Conservation (phyloP, 2,888 invertebrate genomes). For the Amblyteles armatorius region DNA sequence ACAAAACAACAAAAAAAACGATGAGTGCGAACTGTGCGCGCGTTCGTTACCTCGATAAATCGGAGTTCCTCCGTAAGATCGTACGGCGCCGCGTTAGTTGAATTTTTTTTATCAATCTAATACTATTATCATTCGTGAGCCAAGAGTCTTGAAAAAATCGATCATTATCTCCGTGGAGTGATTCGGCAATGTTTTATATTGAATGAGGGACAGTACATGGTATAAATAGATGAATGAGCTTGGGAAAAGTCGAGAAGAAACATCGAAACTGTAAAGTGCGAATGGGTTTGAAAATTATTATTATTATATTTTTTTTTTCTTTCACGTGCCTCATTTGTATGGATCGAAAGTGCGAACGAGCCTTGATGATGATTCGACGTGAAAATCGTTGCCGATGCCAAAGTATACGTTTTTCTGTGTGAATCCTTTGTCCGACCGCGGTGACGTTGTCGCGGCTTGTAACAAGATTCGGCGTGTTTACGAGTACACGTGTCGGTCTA, state of each 20-base stretch:
- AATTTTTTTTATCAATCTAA: not conserved
- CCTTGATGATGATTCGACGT: conserved; percentile 41
- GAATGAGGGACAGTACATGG: conserved; percentile 72
- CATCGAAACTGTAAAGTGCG: conserved; percentile 62
- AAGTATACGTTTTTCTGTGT: conserved; percentile 28
- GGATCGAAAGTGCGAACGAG: conserved; percentile 51
- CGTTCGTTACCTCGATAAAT: not conserved
- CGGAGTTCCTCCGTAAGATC: no score
- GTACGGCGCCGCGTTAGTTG: not conserved
- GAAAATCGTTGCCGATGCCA: conserved; percentile 25
- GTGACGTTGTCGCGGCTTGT: conserved; percentile 8
- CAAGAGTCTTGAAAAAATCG: conserved; percentile 60
- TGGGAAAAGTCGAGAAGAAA: conserved; percentile 48
- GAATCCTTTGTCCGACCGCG: conserved; percentile 39
- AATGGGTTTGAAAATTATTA: conserved; percentile 30
- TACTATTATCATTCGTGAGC: not conserved
- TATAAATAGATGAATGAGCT: conserved; percentile 80
- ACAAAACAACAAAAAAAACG: not conserved
- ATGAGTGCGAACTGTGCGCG: not conserved
- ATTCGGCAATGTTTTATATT: conserved; percentile 64
- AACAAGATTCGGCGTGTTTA: conserved; percentile 11
- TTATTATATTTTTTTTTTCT: conserved; percentile 31
- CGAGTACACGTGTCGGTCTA: conserved; percentile 30
- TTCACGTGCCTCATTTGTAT: conserved; percentile 50
- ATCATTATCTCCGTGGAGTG: conserved; percentile 67